Evolutionary conservation across 1,140 invertebrate genomes (phyloP), one percentile per base, ranked within the genome.

Genomic region (Ceratina calcarata): DNA sequence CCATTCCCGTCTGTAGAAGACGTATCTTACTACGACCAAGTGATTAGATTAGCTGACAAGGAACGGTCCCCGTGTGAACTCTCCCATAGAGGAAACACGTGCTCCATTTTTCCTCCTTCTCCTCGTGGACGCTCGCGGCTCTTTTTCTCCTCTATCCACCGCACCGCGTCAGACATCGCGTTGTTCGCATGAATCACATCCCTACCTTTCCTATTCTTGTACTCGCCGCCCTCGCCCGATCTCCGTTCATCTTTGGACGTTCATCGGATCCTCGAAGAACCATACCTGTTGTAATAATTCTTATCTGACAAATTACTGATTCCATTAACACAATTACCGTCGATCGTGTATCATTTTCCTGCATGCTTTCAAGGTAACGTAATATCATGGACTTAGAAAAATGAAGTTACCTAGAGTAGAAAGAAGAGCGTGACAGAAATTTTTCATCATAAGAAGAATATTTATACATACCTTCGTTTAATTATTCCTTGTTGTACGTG

Each of bases 41-140:
- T 90, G 83, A 91, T 92, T 91, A 91, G 90, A 91, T 92, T 91
- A 90, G 83, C 69, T 51, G 61, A 68, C 70, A 78, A 88, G 71
- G 75, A 78, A 85, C 84, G 85, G 83, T 84, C 70, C 69, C 78
- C 91, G 88, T 92, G 92, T 90, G 92, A 92, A 93, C 81, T 89
- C 73, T 89, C 80, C 85, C 87, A 91, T 89, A 90, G 81, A 90
- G 84, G 80, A 73, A 90, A 88, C 91, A 92, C 86, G 85, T 91
- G 91, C 78, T 88, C 62, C 73, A 69, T 79, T 86, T 82, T 81
- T 58, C 51, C 58, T 81, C 74, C 55, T 65, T 80, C 71, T 85
- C 53, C 49, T 82, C 55, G 60, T 16, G 27, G 27, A 61, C 57
- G 32, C 16, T 66, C 64, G 32, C 68, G 55, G 64, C 67, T 79